phyloP scores from a whole-genome alignment of 2,888 invertebrate species.

The Teinopalpus imperialis region DNA sequence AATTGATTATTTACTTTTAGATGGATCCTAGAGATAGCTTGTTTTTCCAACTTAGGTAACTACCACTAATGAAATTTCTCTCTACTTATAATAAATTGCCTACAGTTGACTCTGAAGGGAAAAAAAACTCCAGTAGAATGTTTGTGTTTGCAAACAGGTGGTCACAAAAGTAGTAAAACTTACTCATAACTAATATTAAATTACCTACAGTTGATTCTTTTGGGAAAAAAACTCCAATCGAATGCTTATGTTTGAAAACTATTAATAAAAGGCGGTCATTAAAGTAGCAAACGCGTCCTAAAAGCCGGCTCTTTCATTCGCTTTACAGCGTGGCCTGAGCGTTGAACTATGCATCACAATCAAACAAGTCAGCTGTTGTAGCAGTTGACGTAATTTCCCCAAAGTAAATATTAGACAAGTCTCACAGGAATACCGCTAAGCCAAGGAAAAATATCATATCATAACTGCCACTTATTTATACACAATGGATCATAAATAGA shows the following conservation, averaged over 20 bases:
- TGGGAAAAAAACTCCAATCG: constrained; percentile 12
- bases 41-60: too few relatives aligned
- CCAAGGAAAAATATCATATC: constrained; percentile 65
- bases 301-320: constrained; percentile 34
- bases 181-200: too few relatives aligned
- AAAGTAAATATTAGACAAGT: constrained; percentile 73
- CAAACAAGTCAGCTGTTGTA: constrained; percentile 68
- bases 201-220: too few relatives aligned
- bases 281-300: constrained; percentile 31
- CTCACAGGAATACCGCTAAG: constrained; percentile 59
- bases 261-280: constrained; percentile 16
- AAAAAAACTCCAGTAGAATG: too few relatives aligned
- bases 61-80: too few relatives aligned
- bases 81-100: too few relatives aligned
- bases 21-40: too few relatives aligned
- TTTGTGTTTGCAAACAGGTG: too few relatives aligned
- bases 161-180: too few relatives aligned
- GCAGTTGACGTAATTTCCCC: constrained; percentile 69
- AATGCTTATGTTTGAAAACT: constrained; percentile 3
- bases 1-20: too few relatives aligned
- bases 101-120: not conserved
- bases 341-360: constrained; percentile 77
- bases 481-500: constrained; percentile 60
- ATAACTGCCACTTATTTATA: constrained; percentile 29
- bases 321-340: constrained; percentile 11